Evolutionary conservation across 2,797 vertebrate species (phyloP).

Genomic region (Characodon lateralis): DNA sequence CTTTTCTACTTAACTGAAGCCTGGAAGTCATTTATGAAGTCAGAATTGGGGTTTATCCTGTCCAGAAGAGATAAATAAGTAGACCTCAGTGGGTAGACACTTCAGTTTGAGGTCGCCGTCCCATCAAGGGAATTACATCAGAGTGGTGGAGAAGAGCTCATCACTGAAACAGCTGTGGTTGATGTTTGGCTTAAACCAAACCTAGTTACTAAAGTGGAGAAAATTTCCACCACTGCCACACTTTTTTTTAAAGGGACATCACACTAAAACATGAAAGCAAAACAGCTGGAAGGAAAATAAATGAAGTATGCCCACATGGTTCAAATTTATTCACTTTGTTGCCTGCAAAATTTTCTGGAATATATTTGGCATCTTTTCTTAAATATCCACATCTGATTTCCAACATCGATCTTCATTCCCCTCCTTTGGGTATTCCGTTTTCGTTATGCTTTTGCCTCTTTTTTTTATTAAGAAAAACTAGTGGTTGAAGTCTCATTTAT

Average conservation of each 20-base stretch:
- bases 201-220: slow-evolving; percentile 35
- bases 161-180: slow-evolving; percentile 39
- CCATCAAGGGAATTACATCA: slow-evolving; percentile 65
- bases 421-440: too few species aligned
- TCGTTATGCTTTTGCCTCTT: too few species aligned
- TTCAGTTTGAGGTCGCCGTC: slow-evolving; percentile 47
- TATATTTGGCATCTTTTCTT: too few species aligned
- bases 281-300: not conserved
- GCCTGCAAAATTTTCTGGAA: too few species aligned
- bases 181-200: slow-evolving; percentile 39
- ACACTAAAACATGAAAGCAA: not conserved
- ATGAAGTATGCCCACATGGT: not conserved
- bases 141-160: slow-evolving; percentile 42
- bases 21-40: slow-evolving; percentile 63
- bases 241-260: not conserved
- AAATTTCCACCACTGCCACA: slow-evolving; percentile 21
- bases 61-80: slow-evolving; percentile 47
- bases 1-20: slow-evolving; percentile 29
- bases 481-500: too few species aligned
- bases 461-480: too few species aligned
- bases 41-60: slow-evolving; percentile 41
- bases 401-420: too few species aligned
- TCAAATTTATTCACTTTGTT: not conserved
- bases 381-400: too few species aligned
- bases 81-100: slow-evolving; percentile 35